Evolutionary conservation across 1,140 invertebrate species (phyloP), one percentile per base, ranked within the genome.

Genomic region (Ylistrum balloti): DNA sequence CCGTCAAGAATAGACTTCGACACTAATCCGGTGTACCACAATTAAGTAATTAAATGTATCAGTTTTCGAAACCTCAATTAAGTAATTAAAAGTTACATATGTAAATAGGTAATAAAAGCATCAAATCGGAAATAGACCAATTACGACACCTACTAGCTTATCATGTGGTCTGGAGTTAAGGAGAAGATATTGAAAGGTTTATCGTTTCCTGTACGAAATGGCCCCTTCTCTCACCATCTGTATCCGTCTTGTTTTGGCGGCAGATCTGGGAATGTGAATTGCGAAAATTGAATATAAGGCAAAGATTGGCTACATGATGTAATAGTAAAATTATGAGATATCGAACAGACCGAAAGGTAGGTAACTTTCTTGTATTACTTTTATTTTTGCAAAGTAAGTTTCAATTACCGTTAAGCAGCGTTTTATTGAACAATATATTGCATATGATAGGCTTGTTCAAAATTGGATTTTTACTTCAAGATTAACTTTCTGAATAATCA

Each of bases 61-160:
- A 17, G 41, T 74, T 74, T n/a, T 74, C 56, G n/a, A 5, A 74
- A n/a, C 56, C 56, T 2, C 56, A 28, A 74, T 74, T 74, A 74
- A 74, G 56, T 74, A 74, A 74, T 74, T 74, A 74, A 74, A 74
- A 74, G 56, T 74, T 74, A 74, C 56, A 74, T 74, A 74, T 74
- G 56, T 74, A 74, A 74, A 74, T 74, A 74, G 28, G 56, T 74
- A 74, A 74, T 74, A 74, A 74, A 74, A 74, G 56, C 56, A 74
- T 74, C 56, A 74, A 28, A 74, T 74, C 56, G 56, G 56, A 74
- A 74, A 74, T 28, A 28, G 56, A 74, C 56, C 56, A 74, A 74
- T 74, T 74, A 74, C 56, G n/a, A 74, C 56, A 74, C 56, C 56
- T 74, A 74, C 56, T 74, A 28, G 56, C 22, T 74, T 45, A 74